A percentile compares a stretch with the other conserved stretches of the same genome.
These are phyloP conservation scores for Sympetrum striolatum DNA, from an alignment of 2,888 invertebrate genomes.

Conservation along the genomic window DNA sequence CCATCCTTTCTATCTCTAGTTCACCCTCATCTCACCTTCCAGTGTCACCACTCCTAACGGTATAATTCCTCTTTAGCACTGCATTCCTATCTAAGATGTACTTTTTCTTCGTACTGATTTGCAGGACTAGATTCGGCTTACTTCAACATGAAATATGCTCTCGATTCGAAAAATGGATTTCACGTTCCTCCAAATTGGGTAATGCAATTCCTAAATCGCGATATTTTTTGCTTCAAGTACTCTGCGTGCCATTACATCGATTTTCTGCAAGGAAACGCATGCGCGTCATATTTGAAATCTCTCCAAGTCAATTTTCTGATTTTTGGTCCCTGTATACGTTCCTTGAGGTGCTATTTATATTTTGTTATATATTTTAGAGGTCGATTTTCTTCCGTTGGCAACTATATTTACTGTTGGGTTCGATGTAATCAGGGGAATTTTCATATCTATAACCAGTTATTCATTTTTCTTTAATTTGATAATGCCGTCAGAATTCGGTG, in stretches of 20 bases:
- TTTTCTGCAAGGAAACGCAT: background rate
- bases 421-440: too few relatives aligned
- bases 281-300: background rate
- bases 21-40: background rate
- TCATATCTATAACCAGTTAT: too few relatives aligned
- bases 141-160: background rate
- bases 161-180: background rate
- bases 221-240: background rate
- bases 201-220: background rate
- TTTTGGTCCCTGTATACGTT: background rate
- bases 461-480: too few relatives aligned
- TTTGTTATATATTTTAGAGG: background rate
- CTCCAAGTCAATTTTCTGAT: background rate
- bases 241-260: background rate
- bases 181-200: background rate
- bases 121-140: background rate
- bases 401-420: too few relatives aligned
- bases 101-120: background rate
- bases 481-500: too few relatives aligned
- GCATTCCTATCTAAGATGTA: too few relatives aligned
- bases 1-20: background rate
- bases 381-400: too few relatives aligned
- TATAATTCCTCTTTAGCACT: background rate
- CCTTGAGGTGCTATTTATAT: background rate
- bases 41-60: background rate